Percentiles rank a stretch among this genome's conserved stretches.
Conservation (phyloP, 92 coral and sea anemone species). For the Pocillopora meandrina region DNA sequence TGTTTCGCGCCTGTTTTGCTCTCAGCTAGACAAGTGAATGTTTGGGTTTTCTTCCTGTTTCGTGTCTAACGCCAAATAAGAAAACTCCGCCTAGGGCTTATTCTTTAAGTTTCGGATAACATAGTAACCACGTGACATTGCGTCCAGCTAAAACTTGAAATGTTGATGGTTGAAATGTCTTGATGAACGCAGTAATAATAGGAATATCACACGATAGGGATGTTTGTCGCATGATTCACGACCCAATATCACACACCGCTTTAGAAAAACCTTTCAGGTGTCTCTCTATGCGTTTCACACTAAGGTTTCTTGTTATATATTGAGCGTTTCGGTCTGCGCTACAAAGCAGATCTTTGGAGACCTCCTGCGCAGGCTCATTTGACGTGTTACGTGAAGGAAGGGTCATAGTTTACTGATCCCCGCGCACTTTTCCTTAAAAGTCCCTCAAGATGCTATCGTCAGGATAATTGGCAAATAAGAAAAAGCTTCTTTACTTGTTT, state of each 20-base stretch:
- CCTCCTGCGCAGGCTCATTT: neutral
- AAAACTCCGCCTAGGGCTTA: conserved; percentile 28
- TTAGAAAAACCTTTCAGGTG: conserved; percentile 1
- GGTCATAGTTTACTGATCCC: neutral
- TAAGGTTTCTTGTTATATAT: neutral
- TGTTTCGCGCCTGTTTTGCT: conserved; percentile 56
- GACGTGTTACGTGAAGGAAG: neutral
- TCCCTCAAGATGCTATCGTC: neutral
- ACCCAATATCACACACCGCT: conserved; percentile 2
- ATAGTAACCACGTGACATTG: conserved; percentile 23
- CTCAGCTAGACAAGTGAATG: conserved; percentile 40
- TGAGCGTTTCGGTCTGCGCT: neutral
- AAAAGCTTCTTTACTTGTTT: neutral
- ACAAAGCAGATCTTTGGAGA: neutral
- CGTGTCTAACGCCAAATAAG: conserved; percentile 13
- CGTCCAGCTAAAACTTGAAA: neutral
- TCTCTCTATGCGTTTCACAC: neutral
- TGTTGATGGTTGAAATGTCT: neutral
- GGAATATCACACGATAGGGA: neutral
- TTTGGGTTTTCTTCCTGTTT: conserved; percentile 51
- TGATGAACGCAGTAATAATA: neutral
- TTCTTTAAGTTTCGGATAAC: neutral
- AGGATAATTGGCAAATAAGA: neutral
- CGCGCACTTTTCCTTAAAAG: neutral
- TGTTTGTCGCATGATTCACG: conserved; percentile 5